Conservation (phyloP, 2,797 vertebrate genomes). For the Lycodopsis pacificus region DNA sequence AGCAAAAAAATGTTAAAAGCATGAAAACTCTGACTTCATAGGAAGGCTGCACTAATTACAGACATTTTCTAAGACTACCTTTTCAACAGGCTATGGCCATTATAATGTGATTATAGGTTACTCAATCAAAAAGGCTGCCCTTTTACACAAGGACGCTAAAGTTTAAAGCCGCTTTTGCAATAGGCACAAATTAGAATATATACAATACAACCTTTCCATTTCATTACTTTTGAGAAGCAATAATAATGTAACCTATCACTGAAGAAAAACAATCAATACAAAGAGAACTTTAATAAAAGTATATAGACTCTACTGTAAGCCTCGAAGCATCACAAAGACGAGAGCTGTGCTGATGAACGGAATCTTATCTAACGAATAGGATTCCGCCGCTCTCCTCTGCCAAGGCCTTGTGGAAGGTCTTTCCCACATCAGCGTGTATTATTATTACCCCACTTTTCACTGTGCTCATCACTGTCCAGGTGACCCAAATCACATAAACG, state of each 20-base stretch:
- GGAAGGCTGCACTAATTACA: neutral
- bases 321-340: conserved; percentile 11
- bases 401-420: conserved; percentile 38
- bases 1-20: neutral
- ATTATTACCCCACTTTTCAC: conserved; percentile 29
- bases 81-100: neutral
- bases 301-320: conserved; percentile 11
- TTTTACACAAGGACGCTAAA: neutral
- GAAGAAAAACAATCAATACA: neutral
- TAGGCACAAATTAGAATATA: neutral
- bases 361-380: conserved; percentile 31
- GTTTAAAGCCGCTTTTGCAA: neutral
- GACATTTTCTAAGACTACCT: neutral
- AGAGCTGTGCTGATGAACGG: conserved; percentile 18
- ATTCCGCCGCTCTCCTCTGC: conserved; percentile 15
- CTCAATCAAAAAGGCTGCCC: neutral
- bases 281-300: conserved; percentile 3
- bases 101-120: neutral
- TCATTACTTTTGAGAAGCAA: neutral
- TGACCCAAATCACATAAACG: conserved; percentile 36
- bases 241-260: neutral
- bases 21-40: neutral
- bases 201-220: neutral
- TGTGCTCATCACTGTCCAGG: conserved; percentile 12
- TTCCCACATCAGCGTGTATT: conserved; percentile 20